These are phyloP conservation scores for Matsumurasca onukii DNA, from an alignment of 1,140 invertebrate species.

Conservation along the genomic window DNA sequence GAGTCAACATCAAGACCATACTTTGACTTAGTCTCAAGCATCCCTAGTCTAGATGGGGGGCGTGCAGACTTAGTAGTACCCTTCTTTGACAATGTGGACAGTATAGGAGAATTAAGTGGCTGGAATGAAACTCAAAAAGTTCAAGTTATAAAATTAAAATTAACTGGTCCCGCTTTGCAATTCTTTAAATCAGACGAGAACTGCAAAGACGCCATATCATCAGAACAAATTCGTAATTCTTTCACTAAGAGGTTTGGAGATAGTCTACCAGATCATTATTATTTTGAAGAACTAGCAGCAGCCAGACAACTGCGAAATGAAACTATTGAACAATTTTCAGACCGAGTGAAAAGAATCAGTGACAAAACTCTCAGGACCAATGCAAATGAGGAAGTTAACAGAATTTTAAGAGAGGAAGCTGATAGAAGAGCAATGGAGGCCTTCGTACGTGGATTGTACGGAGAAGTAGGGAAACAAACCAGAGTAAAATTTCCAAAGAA, in stretches of 20 bases:
- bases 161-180: neutral
- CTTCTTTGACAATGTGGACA: neutral
- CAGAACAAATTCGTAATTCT: neutral
- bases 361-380: neutral
- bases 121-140: neutral
- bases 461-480: neutral
- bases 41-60: neutral
- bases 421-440: neutral
- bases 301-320: neutral
- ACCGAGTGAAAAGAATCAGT: neutral
- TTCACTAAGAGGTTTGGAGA: neutral
- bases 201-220: neutral
- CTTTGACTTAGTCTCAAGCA: neutral
- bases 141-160: neutral
- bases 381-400: neutral
- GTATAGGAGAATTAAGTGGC: neutral
- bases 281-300: neutral
- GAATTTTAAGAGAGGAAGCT: neutral
- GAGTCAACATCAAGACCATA: neutral
- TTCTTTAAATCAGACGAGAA: neutral
- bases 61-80: neutral
- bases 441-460: neutral
- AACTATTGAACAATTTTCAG: neutral
- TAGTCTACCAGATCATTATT: neutral
- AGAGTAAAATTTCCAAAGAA: neutral